A percentile compares a stretch with the other conserved stretches of the same genome.
These are phyloP conservation scores for Tachina fera DNA, from an alignment of 2,888 invertebrate genomes.

Conservation along the genomic window DNA sequence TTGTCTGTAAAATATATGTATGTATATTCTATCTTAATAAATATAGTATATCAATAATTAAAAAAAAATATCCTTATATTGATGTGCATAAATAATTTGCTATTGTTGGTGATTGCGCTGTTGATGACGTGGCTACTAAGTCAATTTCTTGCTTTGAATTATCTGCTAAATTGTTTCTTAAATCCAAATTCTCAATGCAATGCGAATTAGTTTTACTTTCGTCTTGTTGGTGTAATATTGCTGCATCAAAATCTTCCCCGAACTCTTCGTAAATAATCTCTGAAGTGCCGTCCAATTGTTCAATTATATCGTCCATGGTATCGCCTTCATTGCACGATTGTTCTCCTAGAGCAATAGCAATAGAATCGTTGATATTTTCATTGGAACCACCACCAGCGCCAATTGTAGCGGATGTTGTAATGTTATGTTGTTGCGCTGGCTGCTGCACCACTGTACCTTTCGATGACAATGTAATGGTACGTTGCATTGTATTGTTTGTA, in stretches of 20 bases:
- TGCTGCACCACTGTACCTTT: constrained; percentile 71
- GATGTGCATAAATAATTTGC: constrained; percentile 40
- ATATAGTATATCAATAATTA: constrained; percentile 28
- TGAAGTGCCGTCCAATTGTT: constrained; percentile 80
- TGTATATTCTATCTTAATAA: constrained; percentile 56
- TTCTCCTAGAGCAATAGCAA: constrained; percentile 74
- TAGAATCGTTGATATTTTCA: constrained; percentile 68
- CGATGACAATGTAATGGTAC: constrained; percentile 77
- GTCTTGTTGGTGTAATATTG: neutral
- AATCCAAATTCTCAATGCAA: constrained; percentile 22
- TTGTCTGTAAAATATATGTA: constrained; percentile 30
- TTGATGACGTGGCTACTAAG: neutral
- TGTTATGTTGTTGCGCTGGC: constrained; percentile 67
- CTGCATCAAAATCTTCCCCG: constrained; percentile 47
- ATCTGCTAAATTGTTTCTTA: constrained; percentile 22
- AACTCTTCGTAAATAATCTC: constrained; percentile 75
- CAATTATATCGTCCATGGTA: constrained; percentile 81
- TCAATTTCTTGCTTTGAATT: neutral
- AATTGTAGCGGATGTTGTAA: constrained; percentile 61
- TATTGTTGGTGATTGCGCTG: constrained; percentile 20
- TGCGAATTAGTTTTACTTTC: neutral
- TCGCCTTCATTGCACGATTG: constrained; percentile 76
- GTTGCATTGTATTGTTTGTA: constrained; percentile 75
- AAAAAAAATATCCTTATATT: constrained; percentile 45
- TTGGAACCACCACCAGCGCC: constrained; percentile 36